Conservation (phyloP, 2,888 invertebrate genomes). For the Muscina levida region DNA sequence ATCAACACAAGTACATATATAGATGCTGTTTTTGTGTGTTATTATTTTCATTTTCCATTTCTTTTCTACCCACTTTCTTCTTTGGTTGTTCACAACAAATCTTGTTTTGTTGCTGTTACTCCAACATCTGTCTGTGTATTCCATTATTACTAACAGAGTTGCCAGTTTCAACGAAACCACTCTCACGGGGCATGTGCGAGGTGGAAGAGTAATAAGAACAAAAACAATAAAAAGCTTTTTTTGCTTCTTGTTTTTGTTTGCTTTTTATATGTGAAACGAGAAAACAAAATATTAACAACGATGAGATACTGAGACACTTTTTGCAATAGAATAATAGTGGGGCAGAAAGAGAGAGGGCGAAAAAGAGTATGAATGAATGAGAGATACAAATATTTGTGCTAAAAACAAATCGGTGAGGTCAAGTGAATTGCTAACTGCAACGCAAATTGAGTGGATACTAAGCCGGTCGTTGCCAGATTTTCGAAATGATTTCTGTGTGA, state of each 20-base stretch:
- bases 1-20: no score
- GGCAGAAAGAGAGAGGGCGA: slow-evolving; percentile 2
- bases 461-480: slow-evolving; percentile 40
- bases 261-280: neutral
- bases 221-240: slow-evolving; percentile 50
- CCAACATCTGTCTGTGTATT: neutral
- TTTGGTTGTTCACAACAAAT: neutral
- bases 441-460: neutral
- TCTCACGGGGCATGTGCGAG: neutral
- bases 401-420: slow-evolving; percentile 53
- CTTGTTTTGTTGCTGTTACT: neutral
- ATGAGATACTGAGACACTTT: neutral
- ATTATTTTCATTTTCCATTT: no score
- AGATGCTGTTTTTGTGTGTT: no score
- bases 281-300: neutral
- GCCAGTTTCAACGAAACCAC: neutral
- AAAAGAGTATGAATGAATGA: neutral
- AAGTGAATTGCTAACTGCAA: slow-evolving; percentile 37
- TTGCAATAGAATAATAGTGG: neutral
- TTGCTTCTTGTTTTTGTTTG: no score
- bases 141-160: neutral
- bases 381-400: slow-evolving; percentile 35
- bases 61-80: neutral
- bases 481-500: neutral
- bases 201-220: neutral